Base-by-base conservation (phyloP, 2,888 invertebrate species). In the Ditylenchus weischeri region DNA sequence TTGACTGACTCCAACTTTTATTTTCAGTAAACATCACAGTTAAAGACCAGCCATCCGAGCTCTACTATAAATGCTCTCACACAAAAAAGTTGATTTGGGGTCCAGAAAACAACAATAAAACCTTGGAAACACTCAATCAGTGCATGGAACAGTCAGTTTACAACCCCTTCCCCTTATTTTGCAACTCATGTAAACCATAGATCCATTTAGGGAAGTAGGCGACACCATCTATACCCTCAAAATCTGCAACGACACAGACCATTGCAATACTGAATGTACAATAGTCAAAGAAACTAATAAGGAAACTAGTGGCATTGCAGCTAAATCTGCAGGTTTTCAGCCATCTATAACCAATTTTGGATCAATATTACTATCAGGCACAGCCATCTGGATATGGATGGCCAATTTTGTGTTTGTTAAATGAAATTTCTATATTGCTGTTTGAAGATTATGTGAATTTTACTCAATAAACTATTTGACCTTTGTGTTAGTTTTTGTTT, bases 211-310 rank as follows among this genome's bases (percentile, higher is more conserved):
- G 54, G 7, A 21, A 54, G 54, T 15, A 7, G 66, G 66, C n/a
- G 54, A 66, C 36, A 23, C 36, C 18, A n/a, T 18, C 18, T 66
- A 66, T n/a, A n/a, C 21, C 11, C 15, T 66, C n/a, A 66, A 66
- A 49, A 66, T 66, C 11, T 66, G 66, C 50, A 66, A 66, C 35
- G 49, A 66, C 23, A 15, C 11, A 7, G 66, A 66, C 10, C 11
- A 50, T 10, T 66, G 66, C 68, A 66, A 68, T n/a, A 49, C 66
- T 18, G 66, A 68, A 15, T 69, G 64, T 23, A 59, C 23, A 2
- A 50, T 50, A 18, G 50, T 19, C 50, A 50, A 50, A 19, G 18
- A 18, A 21, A 50, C 50, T 21, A 18, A 4, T 19, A 50, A 19
- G n/a, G 50, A 21, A 50, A 21, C 18, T 50, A 19, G 3, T 50